phyloP scores from a whole-genome alignment of 1,140 invertebrate genomes.

The Ips typographus region DNA sequence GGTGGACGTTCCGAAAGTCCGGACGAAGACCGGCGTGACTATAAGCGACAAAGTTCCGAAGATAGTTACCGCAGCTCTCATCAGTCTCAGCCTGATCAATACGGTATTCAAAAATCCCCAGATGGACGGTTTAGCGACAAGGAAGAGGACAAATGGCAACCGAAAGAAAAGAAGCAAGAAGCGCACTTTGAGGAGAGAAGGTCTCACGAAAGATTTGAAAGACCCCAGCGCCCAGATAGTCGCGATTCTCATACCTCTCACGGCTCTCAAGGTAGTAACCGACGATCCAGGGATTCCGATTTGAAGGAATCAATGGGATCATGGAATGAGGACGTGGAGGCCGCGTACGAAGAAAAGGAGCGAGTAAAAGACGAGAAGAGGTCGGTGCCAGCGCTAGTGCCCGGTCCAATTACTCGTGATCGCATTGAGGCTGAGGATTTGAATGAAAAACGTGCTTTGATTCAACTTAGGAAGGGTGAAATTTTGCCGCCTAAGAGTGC shows the following conservation, averaged over 20 bases:
- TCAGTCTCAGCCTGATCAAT: constrained; percentile 13
- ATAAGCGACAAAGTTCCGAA: constrained; percentile 41
- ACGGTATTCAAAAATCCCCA: constrained; percentile 20
- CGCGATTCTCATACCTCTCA: constrained; percentile 54
- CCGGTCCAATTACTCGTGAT: constrained; percentile 64
- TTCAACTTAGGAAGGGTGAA: constrained; percentile 56
- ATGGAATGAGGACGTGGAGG: constrained; percentile 53
- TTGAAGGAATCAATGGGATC: constrained; percentile 47
- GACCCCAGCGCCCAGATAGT: constrained; percentile 63
- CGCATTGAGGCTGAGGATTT: constrained; percentile 64
- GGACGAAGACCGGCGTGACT: constrained; percentile 42
- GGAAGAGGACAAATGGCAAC: constrained; percentile 41
- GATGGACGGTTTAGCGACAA: constrained; percentile 35
- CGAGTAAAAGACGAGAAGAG: constrained; percentile 47
- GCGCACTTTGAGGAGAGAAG: constrained; percentile 28
- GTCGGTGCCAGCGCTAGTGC: constrained; percentile 58
- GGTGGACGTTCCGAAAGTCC: constrained; percentile 36
- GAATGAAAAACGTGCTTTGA: constrained; percentile 59
- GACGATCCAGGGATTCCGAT: constrained; percentile 53
- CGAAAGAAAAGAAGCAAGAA: constrained; percentile 25
- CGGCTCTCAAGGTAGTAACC: constrained; percentile 37
- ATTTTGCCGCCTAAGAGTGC: constrained; percentile 43
- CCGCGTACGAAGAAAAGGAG: constrained; percentile 56
- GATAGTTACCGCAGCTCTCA: constrained; percentile 41
- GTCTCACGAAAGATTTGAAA: constrained; percentile 45